phyloP scores from a whole-genome alignment of 2,888 invertebrate species.

The Cordilura impudica region DNA sequence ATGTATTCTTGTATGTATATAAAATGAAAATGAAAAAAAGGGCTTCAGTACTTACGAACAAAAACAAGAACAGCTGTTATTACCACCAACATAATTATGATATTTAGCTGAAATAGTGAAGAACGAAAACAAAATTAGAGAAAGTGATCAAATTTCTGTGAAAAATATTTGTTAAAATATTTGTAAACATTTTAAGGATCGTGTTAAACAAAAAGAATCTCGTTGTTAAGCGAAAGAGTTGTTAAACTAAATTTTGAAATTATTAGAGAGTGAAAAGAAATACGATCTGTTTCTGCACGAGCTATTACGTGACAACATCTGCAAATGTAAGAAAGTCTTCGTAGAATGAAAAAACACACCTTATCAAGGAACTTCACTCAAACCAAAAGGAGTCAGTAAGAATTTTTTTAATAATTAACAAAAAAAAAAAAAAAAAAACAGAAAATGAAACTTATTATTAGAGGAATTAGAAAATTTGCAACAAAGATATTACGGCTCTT shows the following conservation, averaged over 20 bases:
- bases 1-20: background rate
- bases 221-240: background rate
- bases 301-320: background rate
- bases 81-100: background rate
- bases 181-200: background rate
- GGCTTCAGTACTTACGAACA: background rate
- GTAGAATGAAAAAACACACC: background rate
- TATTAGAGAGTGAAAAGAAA: background rate
- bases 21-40: background rate
- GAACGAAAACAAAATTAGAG: background rate
- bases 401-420: too few species aligned
- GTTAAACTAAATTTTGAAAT: background rate
- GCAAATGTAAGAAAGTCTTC: background rate
- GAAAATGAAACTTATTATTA: too few species aligned
- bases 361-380: background rate
- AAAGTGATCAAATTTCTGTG: background rate
- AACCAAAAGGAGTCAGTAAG: too few species aligned
- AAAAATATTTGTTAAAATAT: background rate
- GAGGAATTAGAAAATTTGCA: too few species aligned
- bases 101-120: background rate
- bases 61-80: background rate
- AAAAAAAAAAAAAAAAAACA: too few species aligned
- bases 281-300: background rate
- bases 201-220: background rate
- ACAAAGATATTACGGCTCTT: too few species aligned